Base-by-base conservation (phyloP, 1,140 invertebrate species). In the Pentalonia nigronervosa region DNA sequence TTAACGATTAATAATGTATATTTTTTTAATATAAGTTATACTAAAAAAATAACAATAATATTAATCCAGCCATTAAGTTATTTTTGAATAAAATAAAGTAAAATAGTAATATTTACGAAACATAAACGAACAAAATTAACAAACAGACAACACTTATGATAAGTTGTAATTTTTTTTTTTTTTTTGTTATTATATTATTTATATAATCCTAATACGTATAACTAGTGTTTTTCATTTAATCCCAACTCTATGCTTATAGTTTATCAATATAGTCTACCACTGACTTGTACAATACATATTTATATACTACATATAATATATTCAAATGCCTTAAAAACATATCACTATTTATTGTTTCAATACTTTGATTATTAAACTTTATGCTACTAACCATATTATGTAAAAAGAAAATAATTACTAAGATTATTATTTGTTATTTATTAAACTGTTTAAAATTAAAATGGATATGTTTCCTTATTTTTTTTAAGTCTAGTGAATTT, bases 51-150 rank as follows among this genome's bases (percentile, higher is more conserved):
- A 53, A 53, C 21, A 53, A 53, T 53, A 53, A 17, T 41, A 88
- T 34, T 34, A 56, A 89, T 36, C n/a, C 45, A 47, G 67, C 36
- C 53, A 90, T 90, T 90, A 67, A 90, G 14, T 90, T 67, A 67
- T 90, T 67, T 67, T 67, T 88, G 17, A 88, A 89, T 36, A n/a
- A 89, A 36, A 67, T 60, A 45, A 45, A 45, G 25, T 90, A 90
- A 67, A 90, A 41, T 67, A 90, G 36, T 56, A 90, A 67, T 67
- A 67, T 60, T 90, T 90, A 60, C 36, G 6, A 81, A 91, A 91
- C 30, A 91, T 47, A n/a, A 50, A 47, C 90, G 90, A 92, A 92
- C 90, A 92, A 92, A 92, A 48, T 81, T 92, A 92, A 92, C 90
- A 81, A 91, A 91, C 90, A 81, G 45, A 92, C 90, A 86, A 84